phyloP scores from a whole-genome alignment of 2,888 invertebrate species.

The Mythimna loreyi region DNA sequence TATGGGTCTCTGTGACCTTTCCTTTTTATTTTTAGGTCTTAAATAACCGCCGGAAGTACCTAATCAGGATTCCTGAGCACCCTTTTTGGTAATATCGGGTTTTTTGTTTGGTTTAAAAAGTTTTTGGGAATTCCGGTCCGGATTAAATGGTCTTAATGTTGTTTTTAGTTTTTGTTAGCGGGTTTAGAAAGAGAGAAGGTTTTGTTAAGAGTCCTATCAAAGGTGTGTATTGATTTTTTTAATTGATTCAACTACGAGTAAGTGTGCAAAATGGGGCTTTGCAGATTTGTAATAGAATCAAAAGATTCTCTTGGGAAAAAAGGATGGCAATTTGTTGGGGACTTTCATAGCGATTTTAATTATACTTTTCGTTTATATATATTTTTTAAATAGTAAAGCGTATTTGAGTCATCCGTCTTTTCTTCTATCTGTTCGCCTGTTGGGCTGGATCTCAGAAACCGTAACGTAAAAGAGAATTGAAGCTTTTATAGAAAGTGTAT shows the following conservation, averaged over 20 bases:
- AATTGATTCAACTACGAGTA: neutral
- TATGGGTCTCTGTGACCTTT: slow-evolving; percentile 79
- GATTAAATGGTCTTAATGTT: slow-evolving; percentile 31
- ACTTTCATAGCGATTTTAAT: no score
- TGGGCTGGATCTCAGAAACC: no score
- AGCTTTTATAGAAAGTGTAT: no score
- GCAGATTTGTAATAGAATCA: neutral
- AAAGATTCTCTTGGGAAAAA: neutral
- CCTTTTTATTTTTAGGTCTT: slow-evolving; percentile 82
- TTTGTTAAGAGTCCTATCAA: slow-evolving; percentile 4
- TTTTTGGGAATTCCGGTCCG: slow-evolving; percentile 51
- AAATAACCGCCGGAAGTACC: slow-evolving; percentile 86
- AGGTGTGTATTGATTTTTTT: neutral
- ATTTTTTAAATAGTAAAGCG: no score
- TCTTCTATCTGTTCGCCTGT: no score
- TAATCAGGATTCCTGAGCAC: slow-evolving; percentile 83
- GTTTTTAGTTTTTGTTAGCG: slow-evolving; percentile 28
- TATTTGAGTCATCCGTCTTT: no score
- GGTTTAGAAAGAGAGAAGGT: slow-evolving; percentile 38
- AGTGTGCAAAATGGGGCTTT: neutral
- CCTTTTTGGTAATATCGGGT: slow-evolving; percentile 78
- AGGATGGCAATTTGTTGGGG: no score
- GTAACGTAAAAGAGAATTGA: no score
- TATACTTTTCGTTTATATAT: no score
- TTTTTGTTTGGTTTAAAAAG: slow-evolving; percentile 37